phyloP scores from a whole-genome alignment of 2,888 invertebrate genomes.

The Lasioglossum calceatum region DNA sequence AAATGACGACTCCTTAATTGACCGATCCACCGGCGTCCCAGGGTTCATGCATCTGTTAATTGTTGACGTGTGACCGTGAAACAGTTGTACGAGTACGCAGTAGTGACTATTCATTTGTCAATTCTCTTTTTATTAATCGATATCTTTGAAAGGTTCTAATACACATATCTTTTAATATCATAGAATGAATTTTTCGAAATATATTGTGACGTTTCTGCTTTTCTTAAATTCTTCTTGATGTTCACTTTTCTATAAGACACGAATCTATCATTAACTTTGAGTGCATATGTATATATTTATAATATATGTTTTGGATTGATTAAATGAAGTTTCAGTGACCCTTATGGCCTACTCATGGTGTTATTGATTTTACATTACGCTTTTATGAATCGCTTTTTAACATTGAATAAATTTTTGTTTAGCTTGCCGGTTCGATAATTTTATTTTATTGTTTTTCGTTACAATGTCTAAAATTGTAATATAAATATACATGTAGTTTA shows the following conservation, averaged over 20 bases:
- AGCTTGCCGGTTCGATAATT: background rate
- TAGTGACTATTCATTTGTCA: background rate
- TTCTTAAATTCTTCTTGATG: background rate
- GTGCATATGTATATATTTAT: background rate
- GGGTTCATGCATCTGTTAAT: background rate
- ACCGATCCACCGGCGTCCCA: background rate
- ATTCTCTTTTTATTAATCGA: background rate
- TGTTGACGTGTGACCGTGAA: background rate
- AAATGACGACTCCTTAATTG: background rate
- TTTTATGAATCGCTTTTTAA: slow-evolving; percentile 14
- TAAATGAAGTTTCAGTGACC: slow-evolving; percentile 15
- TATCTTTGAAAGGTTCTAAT: background rate
- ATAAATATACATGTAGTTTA: background rate
- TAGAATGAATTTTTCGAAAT: background rate
- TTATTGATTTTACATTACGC: slow-evolving; percentile 43
- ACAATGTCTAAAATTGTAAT: background rate
- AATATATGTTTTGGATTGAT: slow-evolving; percentile 9
- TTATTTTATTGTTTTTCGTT: background rate
- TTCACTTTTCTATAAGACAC: background rate
- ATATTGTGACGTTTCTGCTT: background rate
- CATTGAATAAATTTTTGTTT: background rate
- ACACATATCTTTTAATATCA: background rate
- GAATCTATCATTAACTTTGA: background rate
- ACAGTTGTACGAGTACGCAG: background rate
- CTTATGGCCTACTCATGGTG: slow-evolving; percentile 11